These are phyloP conservation scores for Agrotis puta DNA, from an alignment of 2,888 invertebrate species.

Conservation along the genomic window DNA sequence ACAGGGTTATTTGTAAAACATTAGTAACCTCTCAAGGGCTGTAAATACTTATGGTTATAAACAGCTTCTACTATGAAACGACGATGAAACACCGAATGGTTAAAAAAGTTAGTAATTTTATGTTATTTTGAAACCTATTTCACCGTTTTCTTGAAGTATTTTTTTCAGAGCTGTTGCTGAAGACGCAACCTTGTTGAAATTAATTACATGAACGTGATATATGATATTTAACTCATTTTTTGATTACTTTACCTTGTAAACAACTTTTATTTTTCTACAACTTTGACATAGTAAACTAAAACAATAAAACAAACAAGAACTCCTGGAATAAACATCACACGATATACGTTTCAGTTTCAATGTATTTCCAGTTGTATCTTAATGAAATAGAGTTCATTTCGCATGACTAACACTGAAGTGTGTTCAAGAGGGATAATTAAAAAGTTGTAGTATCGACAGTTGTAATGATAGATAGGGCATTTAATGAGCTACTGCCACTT, in stretches of 20 bases:
- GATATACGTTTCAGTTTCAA: neutral
- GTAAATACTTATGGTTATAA: too few species aligned
- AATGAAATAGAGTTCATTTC: conserved; percentile 15
- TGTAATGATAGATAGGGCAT: conserved; percentile 59
- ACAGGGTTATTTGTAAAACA: too few species aligned
- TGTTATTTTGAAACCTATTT: too few species aligned
- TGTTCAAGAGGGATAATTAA: conserved; percentile 57
- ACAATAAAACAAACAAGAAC: conserved; percentile 14
- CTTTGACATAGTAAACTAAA: neutral
- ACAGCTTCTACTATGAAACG: too few species aligned
- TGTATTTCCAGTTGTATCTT: neutral
- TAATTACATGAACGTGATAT: too few species aligned
- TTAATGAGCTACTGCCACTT: conserved; percentile 55
- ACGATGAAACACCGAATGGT: too few species aligned
- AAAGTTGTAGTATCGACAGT: conserved; percentile 55
- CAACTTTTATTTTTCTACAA: neutral
- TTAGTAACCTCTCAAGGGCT: too few species aligned
- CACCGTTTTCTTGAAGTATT: too few species aligned
- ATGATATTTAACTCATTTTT: too few species aligned
- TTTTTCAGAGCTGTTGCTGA: neutral
- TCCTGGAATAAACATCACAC: neutral
- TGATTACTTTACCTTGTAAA: neutral
- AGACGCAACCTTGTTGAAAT: neutral
- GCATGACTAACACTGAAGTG: conserved; percentile 19
- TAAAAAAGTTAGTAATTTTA: too few species aligned